These are phyloP conservation scores for Pseudorectes ferrugineus DNA, from an alignment of 2,113 vertebrate species.

Conservation along the genomic window DNA sequence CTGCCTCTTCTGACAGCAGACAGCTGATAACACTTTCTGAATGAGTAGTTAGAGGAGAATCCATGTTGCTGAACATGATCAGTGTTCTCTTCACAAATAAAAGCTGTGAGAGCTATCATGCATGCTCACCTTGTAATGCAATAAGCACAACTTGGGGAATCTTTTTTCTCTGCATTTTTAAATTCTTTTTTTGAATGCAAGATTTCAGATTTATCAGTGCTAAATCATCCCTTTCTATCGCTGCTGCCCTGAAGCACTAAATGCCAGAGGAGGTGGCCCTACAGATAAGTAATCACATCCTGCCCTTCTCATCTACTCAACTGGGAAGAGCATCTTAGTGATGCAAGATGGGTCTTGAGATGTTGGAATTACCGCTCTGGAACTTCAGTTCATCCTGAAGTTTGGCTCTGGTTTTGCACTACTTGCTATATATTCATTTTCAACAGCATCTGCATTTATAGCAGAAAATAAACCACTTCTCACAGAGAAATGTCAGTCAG, in stretches of 20 bases:
- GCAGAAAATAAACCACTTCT: not conserved
- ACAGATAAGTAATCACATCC: not conserved
- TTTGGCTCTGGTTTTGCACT: not conserved
- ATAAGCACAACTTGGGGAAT: not conserved
- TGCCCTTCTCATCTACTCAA: not conserved
- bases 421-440: not conserved
- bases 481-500: not conserved
- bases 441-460: not conserved
- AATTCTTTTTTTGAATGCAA: not conserved
- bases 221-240: not conserved
- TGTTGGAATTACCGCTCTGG: not conserved
- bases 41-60: not conserved
- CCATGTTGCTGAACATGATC: not conserved
- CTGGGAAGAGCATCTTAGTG: not conserved
- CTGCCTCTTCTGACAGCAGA: not conserved
- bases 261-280: not conserved
- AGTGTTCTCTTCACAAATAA: not conserved
- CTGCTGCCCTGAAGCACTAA: not conserved
- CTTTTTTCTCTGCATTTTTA: not conserved
- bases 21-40: not conserved
- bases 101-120: not conserved
- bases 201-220: not conserved
- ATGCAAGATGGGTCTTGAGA: not conserved
- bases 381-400: not conserved
- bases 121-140: not conserved